These are phyloP conservation scores for Oscheius sp. DNA, from an alignment of 2,888 invertebrate genomes.

Conservation along the genomic window DNA sequence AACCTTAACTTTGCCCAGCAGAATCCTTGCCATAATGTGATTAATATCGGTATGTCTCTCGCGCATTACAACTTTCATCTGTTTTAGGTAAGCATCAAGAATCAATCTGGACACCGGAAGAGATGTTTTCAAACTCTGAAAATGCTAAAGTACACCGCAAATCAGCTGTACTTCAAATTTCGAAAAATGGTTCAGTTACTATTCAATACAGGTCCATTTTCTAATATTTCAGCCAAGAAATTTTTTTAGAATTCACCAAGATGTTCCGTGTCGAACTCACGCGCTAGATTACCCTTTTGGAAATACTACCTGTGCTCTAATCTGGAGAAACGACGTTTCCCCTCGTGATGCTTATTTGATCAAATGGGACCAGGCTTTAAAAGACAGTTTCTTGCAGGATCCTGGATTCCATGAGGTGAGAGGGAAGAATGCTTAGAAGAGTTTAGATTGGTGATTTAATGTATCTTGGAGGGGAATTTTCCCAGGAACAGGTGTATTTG, in stretches of 20 bases:
- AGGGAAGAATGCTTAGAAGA: background rate
- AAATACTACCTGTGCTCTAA: slow-evolving; percentile 37
- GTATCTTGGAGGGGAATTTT: slow-evolving; percentile 6
- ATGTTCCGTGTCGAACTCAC: slow-evolving; percentile 32
- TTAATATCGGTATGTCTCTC: slow-evolving; percentile 30
- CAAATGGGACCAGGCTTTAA: slow-evolving; percentile 19
- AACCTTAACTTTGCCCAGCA: slow-evolving; percentile 29
- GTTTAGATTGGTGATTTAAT: slow-evolving; percentile 29
- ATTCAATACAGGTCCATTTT: slow-evolving; percentile 9
- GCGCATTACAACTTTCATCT: too few species aligned
- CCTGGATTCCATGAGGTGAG: slow-evolving; percentile 20
- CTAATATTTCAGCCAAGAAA: background rate
- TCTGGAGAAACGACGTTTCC: slow-evolving; percentile 26
- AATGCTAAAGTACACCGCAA: background rate
- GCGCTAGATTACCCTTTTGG: slow-evolving; percentile 35
- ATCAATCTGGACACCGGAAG: slow-evolving; percentile 23
- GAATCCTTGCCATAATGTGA: slow-evolving; percentile 30
- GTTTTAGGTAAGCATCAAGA: slow-evolving; percentile 22
- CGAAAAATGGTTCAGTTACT: slow-evolving; percentile 12
- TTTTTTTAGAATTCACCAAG: slow-evolving; percentile 32
- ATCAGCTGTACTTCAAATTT: slow-evolving; percentile 6
- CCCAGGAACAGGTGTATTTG: background rate
- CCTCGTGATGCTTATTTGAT: slow-evolving; percentile 23
- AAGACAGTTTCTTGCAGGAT: slow-evolving; percentile 11
- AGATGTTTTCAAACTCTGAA: slow-evolving; percentile 19